Evolutionary conservation across 1,140 invertebrate genomes (phyloP).

Genomic region (Ditylenchus dipsaci): DNA sequence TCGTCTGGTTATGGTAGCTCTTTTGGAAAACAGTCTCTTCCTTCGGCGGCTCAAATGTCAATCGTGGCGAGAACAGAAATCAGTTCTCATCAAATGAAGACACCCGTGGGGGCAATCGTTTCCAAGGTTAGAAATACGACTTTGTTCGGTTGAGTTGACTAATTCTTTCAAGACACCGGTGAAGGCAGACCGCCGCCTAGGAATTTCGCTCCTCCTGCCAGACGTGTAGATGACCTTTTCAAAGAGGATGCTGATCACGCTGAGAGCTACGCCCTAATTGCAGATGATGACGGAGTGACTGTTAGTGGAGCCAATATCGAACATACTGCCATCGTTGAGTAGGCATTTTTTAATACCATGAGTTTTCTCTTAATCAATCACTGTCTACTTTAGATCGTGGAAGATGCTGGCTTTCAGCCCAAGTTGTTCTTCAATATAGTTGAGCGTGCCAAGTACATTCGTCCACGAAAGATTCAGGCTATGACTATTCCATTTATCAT

Average conservation of each 20-base stretch:
- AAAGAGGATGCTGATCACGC: constrained; percentile 20
- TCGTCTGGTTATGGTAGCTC: too few species aligned
- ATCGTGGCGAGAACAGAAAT: too few species aligned
- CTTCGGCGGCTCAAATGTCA: too few species aligned
- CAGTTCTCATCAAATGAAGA: too few species aligned
- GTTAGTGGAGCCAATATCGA: constrained; percentile 25
- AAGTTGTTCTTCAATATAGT: constrained; percentile 17
- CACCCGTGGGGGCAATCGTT: too few species aligned
- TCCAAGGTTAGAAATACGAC: too few species aligned
- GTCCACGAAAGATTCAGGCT: constrained; percentile 29
- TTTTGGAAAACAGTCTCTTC: too few species aligned
- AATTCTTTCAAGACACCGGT: too few species aligned
- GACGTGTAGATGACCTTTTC: not conserved
- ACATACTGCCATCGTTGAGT: constrained; percentile 5
- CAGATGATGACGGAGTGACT: constrained; percentile 19
- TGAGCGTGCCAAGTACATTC: constrained; percentile 20
- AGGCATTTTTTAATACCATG: not conserved
- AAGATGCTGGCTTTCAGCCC: constrained; percentile 1
- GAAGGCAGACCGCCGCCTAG: too few species aligned
- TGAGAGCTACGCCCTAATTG: constrained; percentile 7
- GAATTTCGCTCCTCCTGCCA: too few species aligned
- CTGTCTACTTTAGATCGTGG: constrained; percentile 5
- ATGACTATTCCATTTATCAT: constrained; percentile 24
- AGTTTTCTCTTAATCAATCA: not conserved
- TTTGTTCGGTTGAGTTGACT: too few species aligned